These are phyloP conservation scores for Acanthornis magna DNA, from an alignment of 2,797 vertebrate genomes.

Conservation along the genomic window DNA sequence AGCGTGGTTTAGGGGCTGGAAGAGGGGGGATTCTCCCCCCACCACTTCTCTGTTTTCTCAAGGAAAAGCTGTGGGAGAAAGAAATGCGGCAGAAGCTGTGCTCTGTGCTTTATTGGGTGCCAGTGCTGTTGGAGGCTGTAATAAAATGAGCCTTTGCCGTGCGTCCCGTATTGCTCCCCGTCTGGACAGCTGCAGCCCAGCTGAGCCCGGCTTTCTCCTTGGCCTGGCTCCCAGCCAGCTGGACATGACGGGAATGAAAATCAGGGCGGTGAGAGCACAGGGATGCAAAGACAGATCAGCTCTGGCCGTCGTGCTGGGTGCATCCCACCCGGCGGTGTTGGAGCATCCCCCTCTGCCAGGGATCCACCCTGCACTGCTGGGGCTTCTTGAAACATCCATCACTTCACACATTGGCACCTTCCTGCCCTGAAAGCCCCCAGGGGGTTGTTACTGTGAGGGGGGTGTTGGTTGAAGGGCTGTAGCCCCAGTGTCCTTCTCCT, in stretches of 20 bases:
- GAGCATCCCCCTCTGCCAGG: fast-evolving
- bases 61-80: background rate
- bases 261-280: background rate
- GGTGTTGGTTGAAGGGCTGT: background rate
- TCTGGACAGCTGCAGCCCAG: conserved; percentile 58
- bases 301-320: fast-evolving
- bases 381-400: background rate
- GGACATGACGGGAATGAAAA: conserved; percentile 46
- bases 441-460: background rate
- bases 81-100: background rate
- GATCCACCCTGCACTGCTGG: fast-evolving
- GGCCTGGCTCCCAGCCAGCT: background rate
- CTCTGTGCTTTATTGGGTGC: background rate
- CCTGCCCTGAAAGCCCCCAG: background rate
- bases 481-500: background rate
- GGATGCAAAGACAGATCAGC: background rate
- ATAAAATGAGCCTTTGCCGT: background rate
- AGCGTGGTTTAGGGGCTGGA: background rate
- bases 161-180: background rate
- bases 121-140: background rate
- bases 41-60: background rate
- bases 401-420: fast-evolving
- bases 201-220: conserved; percentile 45
- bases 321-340: fast-evolving
- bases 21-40: background rate